Conservation (phyloP, 2,113 vertebrate species). For the Uria lomvia region DNA sequence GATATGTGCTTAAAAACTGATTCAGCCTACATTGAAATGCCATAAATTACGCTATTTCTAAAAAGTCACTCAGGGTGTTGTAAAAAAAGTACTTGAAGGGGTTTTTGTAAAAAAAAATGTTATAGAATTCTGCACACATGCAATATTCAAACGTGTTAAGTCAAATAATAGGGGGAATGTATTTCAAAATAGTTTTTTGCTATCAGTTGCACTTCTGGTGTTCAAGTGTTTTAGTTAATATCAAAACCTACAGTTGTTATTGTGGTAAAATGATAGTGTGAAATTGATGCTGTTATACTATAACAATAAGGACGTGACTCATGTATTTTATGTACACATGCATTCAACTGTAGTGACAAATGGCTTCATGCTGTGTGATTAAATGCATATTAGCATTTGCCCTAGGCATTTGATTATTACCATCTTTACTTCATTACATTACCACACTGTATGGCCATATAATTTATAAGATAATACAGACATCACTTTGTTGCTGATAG, state of each 20-base stretch:
- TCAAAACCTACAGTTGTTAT: slow-evolving; percentile 71
- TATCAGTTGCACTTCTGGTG: slow-evolving; percentile 21
- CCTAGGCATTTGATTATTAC: slow-evolving; percentile 87
- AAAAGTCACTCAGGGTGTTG: background rate
- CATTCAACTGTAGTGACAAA: slow-evolving; percentile 85
- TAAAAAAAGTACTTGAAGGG: background rate
- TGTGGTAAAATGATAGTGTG: slow-evolving; percentile 79
- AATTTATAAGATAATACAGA: slow-evolving; percentile 88
- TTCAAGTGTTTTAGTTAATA: slow-evolving; percentile 70
- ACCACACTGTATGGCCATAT: slow-evolving; percentile 83
- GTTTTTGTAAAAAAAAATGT: background rate
- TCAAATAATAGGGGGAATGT: background rate
- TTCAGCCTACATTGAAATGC: background rate
- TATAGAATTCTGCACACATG: background rate
- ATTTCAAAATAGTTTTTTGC: slow-evolving; percentile 18
- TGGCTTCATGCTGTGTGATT: slow-evolving; percentile 84
- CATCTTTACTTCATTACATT: slow-evolving; percentile 87
- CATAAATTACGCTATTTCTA: background rate
- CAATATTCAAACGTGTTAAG: background rate
- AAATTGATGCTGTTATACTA: slow-evolving; percentile 80
- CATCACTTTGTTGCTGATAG: slow-evolving; percentile 86
- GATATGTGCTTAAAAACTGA: background rate
- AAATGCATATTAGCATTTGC: slow-evolving; percentile 88
- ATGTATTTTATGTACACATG: slow-evolving; percentile 82
- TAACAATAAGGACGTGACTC: slow-evolving; percentile 81